A percentile compares a stretch with the other conserved stretches of the same genome.
Evolutionary conservation across 2,113 vertebrate species (phyloP).

Genomic region (Brachyhypopomus occidentalis): DNA sequence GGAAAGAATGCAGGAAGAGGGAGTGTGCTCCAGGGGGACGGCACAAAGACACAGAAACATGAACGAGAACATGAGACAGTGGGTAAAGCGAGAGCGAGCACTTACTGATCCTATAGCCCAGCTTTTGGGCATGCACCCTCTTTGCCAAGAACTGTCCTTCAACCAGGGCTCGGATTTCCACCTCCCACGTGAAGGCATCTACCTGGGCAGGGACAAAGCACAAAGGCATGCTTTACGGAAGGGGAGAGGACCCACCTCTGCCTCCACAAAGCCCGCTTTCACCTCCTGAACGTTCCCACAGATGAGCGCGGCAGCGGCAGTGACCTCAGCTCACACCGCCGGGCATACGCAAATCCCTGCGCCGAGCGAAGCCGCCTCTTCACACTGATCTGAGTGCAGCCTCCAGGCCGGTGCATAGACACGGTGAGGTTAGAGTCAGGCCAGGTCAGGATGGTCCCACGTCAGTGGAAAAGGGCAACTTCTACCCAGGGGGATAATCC

Average conservation of each 20-base stretch:
- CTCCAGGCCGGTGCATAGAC: not conserved
- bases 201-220: constrained; percentile 72
- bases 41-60: not conserved
- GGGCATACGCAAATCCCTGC: constrained; percentile 15
- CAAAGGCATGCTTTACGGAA: constrained; percentile 43
- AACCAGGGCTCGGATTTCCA: constrained; percentile 87
- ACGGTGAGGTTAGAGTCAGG: not conserved
- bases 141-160: constrained; percentile 97
- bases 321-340: constrained; percentile 26
- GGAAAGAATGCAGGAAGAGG: not conserved
- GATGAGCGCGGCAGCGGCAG: constrained; percentile 5
- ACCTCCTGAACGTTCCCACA: constrained; percentile 34
- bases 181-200: constrained; percentile 67
- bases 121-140: constrained; percentile 88
- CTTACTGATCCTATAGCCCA: constrained; percentile 91
- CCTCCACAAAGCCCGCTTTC: constrained; percentile 37
- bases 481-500: not conserved
- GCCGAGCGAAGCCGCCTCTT: not conserved
- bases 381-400: constrained; percentile 18
- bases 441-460: not conserved
- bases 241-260: constrained; percentile 13
- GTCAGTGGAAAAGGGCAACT: constrained; percentile 17
- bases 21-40: not conserved
- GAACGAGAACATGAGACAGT: constrained; percentile 11
- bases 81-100: constrained; percentile 48